These are phyloP conservation scores for Euplagia quadripunctaria DNA, from an alignment of 2,888 invertebrate species.

Conservation along the genomic window DNA sequence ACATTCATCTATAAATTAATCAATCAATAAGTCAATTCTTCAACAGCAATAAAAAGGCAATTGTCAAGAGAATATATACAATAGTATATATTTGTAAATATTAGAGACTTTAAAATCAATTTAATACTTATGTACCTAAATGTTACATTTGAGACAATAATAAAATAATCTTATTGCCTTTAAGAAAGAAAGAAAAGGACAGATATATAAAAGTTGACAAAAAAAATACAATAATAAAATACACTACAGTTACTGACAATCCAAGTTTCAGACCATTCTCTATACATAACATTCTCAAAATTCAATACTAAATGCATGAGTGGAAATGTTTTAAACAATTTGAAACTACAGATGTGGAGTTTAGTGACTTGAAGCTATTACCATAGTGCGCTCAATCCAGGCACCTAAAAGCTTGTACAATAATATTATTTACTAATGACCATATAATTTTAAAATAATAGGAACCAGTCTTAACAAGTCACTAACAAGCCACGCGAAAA, in stretches of 20 bases:
- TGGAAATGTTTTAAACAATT: slow-evolving; percentile 43
- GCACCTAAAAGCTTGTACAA: slow-evolving; percentile 17
- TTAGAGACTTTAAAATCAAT: neutral
- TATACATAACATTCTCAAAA: slow-evolving; percentile 34
- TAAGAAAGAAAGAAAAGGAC: neutral
- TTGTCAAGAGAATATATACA: neutral
- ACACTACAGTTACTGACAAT: slow-evolving; percentile 12
- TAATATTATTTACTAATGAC: slow-evolving; percentile 27
- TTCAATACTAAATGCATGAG: slow-evolving; percentile 51
- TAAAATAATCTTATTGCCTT: neutral
- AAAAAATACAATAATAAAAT: neutral
- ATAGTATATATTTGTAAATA: neutral
- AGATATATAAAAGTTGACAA: neutral
- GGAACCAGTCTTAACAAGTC: slow-evolving; percentile 48
- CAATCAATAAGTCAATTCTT: no score
- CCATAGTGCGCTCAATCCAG: slow-evolving; percentile 11
- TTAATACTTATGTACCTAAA: neutral
- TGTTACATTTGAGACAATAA: neutral
- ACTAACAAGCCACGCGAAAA: slow-evolving; percentile 43
- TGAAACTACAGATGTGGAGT: slow-evolving; percentile 30
- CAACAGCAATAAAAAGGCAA: neutral
- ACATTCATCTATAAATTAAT: no score
- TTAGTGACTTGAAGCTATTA: slow-evolving; percentile 45
- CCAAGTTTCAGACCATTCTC: slow-evolving; percentile 29
- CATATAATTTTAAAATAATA: slow-evolving; percentile 29